Percentiles rank a stretch among this genome's conserved stretches.
Evolutionary conservation across 92 coral and sea anemone genomes (phyloP).

Genomic region (Meandrina meandrites): DNA sequence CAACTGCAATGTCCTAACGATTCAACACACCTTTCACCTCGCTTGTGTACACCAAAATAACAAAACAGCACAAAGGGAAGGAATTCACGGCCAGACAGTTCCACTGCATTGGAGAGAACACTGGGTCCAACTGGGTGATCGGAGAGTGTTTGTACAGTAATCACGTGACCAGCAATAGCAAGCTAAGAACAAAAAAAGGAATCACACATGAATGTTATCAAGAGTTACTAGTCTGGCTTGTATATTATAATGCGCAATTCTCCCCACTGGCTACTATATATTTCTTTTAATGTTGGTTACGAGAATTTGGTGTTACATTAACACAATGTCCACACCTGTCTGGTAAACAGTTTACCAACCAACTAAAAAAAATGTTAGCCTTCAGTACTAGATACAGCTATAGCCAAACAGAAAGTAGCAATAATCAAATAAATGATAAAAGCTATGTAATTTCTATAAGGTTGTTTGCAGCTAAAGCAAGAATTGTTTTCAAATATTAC

Average conservation of each 20-base stretch:
- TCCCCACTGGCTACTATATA: too few relatives aligned
- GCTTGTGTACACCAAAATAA: constrained; percentile 73
- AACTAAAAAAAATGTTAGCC: too few relatives aligned
- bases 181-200: constrained; percentile 47
- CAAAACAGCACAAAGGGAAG: constrained; percentile 79
- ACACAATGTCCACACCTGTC: too few relatives aligned
- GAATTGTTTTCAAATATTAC: constrained; percentile 24
- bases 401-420: too few relatives aligned
- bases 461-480: not conserved
- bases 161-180: constrained; percentile 61
- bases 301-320: not conserved
- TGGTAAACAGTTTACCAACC: too few relatives aligned
- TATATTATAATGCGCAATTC: too few relatives aligned
- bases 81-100: constrained; percentile 70
- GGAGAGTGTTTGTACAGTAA: constrained; percentile 76
- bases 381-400: too few relatives aligned
- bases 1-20: not conserved
- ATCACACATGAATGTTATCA: not conserved
- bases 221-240: too few relatives aligned
- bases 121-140: constrained; percentile 92
- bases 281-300: too few relatives aligned
- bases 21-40: constrained; percentile 32
- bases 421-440: too few relatives aligned
- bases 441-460: too few relatives aligned
- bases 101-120: constrained; percentile 64